Evolutionary conservation across 2,797 vertebrate species (phyloP), one percentile per base, ranked within the genome.

Genomic region (Microctenopoma stevenorrisi): DNA sequence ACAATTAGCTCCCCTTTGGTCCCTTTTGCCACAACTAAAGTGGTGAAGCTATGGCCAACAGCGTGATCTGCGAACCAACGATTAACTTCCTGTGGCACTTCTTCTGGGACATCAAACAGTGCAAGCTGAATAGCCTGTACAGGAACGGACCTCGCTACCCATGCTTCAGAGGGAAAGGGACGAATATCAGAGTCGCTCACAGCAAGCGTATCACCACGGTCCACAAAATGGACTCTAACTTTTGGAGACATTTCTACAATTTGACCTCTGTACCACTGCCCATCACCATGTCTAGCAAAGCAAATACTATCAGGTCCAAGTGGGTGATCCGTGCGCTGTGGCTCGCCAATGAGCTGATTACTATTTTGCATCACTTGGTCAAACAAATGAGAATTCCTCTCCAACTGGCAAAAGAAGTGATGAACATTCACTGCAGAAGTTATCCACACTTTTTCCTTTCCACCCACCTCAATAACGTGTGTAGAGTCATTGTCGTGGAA

Each of bases 361-460:
- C 97, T 86, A 35, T 71, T 87, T 51, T 79, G 38, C 0, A 81
- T 86, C 30, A 98, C 68, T 84, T 92, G 81, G 1, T 91, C 83
- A 37, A 96, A 81, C 14, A 85, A 74, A 72, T 60, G 59, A 4
- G 72, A 59, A 85, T 95, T 95, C 84, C 90, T 95, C 60, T 90
- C 81, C 47, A 99, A 91, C 0, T 97, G 96, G 68, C 95, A 96
- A 83, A 96, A 96, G 91, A 99, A 98, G 0, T 83, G 86, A 85
- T 84, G 72, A 0, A 95, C 94, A 64, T 83, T 89, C 10, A 93
- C 89, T 28, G 94, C 86, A 1, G 90, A 91, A 0, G 94, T 97
- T 76, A 99, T 8, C 64, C 69, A 93, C 56, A 97, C 75, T 0
- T 90, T 84, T 48, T 96, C 95, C 75, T 95, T 93, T 5, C 76